phyloP scores from a whole-genome alignment of 2,797 vertebrate species.

The Microtus californicus region DNA sequence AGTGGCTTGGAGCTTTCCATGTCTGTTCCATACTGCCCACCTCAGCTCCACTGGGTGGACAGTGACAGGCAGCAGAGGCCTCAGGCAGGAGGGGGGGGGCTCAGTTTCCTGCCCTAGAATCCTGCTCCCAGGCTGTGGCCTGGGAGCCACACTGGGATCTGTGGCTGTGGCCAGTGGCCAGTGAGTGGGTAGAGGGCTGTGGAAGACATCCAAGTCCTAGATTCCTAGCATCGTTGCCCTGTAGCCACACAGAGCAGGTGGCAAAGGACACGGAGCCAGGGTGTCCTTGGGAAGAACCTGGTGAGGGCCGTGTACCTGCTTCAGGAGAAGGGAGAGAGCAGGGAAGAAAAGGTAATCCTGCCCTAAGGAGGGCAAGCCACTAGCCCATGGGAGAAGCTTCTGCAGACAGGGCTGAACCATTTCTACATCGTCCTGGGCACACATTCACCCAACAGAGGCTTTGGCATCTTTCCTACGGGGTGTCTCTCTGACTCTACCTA shows the following conservation, averaged over 20 bases:
- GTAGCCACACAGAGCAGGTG: neutral
- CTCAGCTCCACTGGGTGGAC: neutral
- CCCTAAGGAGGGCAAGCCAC: neutral
- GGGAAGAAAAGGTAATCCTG: neutral
- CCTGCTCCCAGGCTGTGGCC: neutral
- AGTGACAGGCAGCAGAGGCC: neutral
- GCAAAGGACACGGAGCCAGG: neutral
- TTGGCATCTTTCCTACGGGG: neutral
- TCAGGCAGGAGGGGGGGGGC: neutral
- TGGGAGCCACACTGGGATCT: neutral
- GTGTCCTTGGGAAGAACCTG: neutral
- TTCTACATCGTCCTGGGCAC: neutral
- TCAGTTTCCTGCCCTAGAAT: neutral
- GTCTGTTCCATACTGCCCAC: too few relatives aligned
- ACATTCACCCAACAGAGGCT: neutral
- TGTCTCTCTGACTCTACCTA: too few relatives aligned
- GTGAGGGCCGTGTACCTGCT: too few relatives aligned
- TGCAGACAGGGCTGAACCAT: neutral
- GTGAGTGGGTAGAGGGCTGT: neutral
- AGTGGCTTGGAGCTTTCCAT: neutral
- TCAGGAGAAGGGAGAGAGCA: neutral
- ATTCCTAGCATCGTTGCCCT: rapidly evolving
- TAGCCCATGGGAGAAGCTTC: neutral
- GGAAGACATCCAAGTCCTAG: neutral
- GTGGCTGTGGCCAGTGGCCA: rapidly evolving